Conservation (phyloP, 2,888 invertebrate genomes). For the Eupithecia inturbata region DNA sequence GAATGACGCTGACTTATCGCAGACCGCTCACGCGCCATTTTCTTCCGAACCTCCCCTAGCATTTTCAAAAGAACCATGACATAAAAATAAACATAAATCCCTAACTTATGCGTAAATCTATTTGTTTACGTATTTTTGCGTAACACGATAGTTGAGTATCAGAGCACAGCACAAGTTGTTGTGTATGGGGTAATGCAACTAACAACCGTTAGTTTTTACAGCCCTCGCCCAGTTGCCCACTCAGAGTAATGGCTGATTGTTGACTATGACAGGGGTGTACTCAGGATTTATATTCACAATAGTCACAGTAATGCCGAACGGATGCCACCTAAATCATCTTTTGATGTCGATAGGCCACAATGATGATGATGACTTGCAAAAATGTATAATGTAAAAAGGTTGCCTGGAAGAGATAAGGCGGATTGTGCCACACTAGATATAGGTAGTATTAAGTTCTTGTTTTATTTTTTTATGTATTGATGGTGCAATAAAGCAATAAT, state of each 20-base stretch:
- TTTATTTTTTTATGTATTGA: too few relatives aligned
- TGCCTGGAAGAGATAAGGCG: too few relatives aligned
- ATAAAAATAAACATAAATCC: conserved; percentile 4
- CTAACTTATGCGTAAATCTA: background rate
- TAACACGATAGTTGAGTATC: conserved; percentile 18
- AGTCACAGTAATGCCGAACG: background rate
- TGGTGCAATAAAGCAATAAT: too few relatives aligned
- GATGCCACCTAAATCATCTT: background rate
- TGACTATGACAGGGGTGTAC: conserved; percentile 32
- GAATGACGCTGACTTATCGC: background rate
- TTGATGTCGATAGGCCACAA: background rate
- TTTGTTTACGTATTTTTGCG: background rate
- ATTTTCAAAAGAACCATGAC: background rate
- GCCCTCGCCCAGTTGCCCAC: conserved; percentile 51
- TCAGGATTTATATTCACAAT: conserved; percentile 13
- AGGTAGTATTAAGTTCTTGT: too few relatives aligned
- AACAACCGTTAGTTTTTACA: conserved; percentile 55
- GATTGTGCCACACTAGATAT: too few relatives aligned
- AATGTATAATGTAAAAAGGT: background rate
- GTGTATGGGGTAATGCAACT: conserved; percentile 45
- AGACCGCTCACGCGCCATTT: background rate
- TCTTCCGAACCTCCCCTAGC: background rate
- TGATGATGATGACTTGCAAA: background rate
- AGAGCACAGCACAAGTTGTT: conserved; percentile 29
- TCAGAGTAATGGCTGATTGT: conserved; percentile 46